These are phyloP conservation scores for Nesometra sesokonis DNA, from an alignment of 35 echinoderm and acorn worm genomes.

Conservation along the genomic window DNA sequence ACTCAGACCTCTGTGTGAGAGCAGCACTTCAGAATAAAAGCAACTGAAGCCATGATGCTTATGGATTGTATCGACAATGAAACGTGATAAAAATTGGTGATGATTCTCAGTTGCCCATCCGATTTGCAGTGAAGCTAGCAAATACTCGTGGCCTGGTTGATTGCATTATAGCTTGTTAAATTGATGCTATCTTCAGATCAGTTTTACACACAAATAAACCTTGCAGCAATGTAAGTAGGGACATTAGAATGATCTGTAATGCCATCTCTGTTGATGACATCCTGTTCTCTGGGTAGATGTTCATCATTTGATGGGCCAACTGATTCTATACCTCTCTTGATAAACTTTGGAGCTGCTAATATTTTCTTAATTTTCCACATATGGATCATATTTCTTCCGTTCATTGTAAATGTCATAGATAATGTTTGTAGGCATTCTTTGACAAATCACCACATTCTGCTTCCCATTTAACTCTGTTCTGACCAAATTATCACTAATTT, in stretches of 20 bases:
- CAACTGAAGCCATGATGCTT: slow-evolving; percentile 28
- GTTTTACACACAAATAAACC: slow-evolving; percentile 19
- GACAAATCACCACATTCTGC: too few relatives aligned
- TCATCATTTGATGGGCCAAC: too few relatives aligned
- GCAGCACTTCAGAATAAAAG: slow-evolving; percentile 23
- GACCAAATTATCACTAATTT: too few relatives aligned
- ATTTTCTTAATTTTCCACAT: too few relatives aligned
- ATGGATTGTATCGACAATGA: slow-evolving; percentile 20
- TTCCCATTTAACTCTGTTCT: too few relatives aligned
- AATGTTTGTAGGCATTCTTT: too few relatives aligned
- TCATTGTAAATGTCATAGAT: too few relatives aligned
- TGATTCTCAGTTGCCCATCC: slow-evolving; percentile 2
- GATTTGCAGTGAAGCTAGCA: too few relatives aligned
- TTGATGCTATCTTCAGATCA: slow-evolving; percentile 25
- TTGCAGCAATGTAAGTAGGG: slow-evolving; percentile 7
- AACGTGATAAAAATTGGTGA: slow-evolving; percentile 15
- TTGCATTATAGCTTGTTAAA: slow-evolving; percentile 62
- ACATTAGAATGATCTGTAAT: slow-evolving; percentile 7
- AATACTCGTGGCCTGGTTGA: background rate
- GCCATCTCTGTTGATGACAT: slow-evolving; percentile 21
- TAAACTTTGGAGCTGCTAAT: too few relatives aligned
- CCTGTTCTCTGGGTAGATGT: background rate
- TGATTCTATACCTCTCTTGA: too few relatives aligned
- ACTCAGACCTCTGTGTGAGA: background rate
- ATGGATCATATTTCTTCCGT: too few relatives aligned